Evolutionary conservation across 2,888 invertebrate species (phyloP), one percentile per base, ranked within the genome.

Genomic region (Platypus cylindrus): DNA sequence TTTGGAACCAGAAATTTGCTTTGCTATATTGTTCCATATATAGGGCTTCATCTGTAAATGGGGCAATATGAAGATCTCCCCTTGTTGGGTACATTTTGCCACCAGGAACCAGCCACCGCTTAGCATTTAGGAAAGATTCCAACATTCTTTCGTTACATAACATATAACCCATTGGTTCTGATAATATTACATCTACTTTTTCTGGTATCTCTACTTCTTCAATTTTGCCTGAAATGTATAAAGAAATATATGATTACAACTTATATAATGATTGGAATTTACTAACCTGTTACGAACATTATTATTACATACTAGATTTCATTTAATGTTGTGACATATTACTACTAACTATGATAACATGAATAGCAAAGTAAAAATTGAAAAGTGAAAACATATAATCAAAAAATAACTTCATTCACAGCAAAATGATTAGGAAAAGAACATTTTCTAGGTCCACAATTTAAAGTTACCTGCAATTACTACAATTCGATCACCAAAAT

Each of bases 101-200:
- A 37, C 70, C 73, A 14, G 86, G 85, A 62, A 82, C 82, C 23
- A 97, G 69, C 91, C 95, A 98, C 60, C 97, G 97, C 56, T 97
- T 91, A 3, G 97, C 95, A 68, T 97, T 97, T 41, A 98, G 68
- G 66, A 91, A 98, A 1, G 94, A 94, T 66, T 98, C 98, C 48
- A 98, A 68, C 98, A 98, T 98, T 44, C 97, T 72, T 62, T 98
- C 97, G 66, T 98, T 98, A 62, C 94, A 94, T 36, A 98, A 66
- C 97, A 98, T 97, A 60, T 98, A 98, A n/a, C 97, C 97, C 97
- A 98, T 98, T 0, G 97, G 97, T 65, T 98, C 98, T 2, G 94
- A 95, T 48, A 98, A 89, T 50, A 98, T 95, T 26, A 94, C 79
- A 65, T 98, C 97, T 13, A 98, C 95, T 52, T 72, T 75, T 61